phyloP scores from a whole-genome alignment of 1,140 invertebrate species.

The Onthophagus taurus region DNA sequence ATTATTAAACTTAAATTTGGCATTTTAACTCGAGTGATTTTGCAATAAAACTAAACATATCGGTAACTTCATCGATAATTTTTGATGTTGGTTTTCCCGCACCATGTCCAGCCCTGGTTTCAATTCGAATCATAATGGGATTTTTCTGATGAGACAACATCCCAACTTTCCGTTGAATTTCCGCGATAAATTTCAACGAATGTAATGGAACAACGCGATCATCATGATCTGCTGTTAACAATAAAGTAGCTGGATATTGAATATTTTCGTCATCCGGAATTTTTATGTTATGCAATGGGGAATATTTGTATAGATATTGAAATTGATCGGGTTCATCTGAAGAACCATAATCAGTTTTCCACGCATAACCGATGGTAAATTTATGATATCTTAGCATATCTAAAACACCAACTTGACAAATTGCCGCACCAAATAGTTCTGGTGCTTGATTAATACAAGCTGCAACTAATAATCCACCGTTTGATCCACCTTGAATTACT shows the following conservation, averaged over 20 bases:
- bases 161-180: constrained; percentile 71
- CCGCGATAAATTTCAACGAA: constrained; percentile 89
- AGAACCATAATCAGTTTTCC: constrained; percentile 93
- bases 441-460: constrained; percentile 92
- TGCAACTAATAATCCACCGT: constrained; percentile 90
- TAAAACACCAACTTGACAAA: constrained; percentile 66
- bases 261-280: constrained; percentile 43
- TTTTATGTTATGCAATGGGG: constrained; percentile 88
- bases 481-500: constrained; percentile 89
- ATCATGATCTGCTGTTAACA: constrained; percentile 95
- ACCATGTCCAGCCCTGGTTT: constrained; percentile 94
- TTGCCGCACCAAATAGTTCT: constrained; percentile 84
- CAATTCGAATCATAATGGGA: constrained; percentile 81
- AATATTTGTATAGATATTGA: constrained; percentile 81
- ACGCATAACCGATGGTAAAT: constrained; percentile 95
- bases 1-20: too few relatives aligned
- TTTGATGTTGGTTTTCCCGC: constrained; percentile 92
- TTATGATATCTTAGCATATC: constrained; percentile 98
- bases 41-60: constrained; percentile 81
- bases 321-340: constrained; percentile 85
- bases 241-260: constrained; percentile 84
- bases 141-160: constrained; percentile 61
- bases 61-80: constrained; percentile 81
- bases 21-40: constrained; percentile 61
- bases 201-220: constrained; percentile 94